Base-by-base conservation (phyloP, 2,888 invertebrate species). In the Patella caerulea region DNA sequence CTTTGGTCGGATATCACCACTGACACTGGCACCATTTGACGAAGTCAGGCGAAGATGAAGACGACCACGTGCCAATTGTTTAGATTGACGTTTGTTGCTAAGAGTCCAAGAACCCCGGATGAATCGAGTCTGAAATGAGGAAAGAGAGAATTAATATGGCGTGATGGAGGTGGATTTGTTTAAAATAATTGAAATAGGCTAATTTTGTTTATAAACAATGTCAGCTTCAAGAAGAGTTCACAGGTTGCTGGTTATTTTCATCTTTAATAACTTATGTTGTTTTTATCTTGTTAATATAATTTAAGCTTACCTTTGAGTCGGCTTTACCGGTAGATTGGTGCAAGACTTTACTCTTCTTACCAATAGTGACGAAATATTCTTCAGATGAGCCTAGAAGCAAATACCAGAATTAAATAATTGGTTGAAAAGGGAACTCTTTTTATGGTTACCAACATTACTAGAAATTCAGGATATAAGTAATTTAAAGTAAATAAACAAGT, bases 61-160 rank as follows among this genome's bases (percentile, higher is more conserved):
- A 69, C 84, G 82, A 24, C 86, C 86, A 45, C 87, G 81, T 0
- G 86, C 86, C 29, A 89, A 75, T 74, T 87, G 83, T 75, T 85
- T 86, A 15, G 86, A 82, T n/a, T 84, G 79, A 65, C 80, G 78
- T 53, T 79, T 83, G 56, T 85, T 84, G n/a, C 83, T 70, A 15
- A 79, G 54, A 29, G 75, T 79, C 86, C 86, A 85, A 3, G 77
- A 75, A 14, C 86, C 86, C 3, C 78, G 56, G n/a, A 86, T 53
- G 29, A 79, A 80, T 2, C 76, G 78, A 45, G 78, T 82, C 82
- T 82, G 74, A 56, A 75, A 74, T 69, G 45, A 34, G n/a, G n/a
- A 71, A 9, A 52, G 54, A 52, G 52, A n/a, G 59, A 59, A 19
- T 19, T 59, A 17, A 65, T 45, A 45, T 45, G 45, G 45, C 45